phyloP scores from a whole-genome alignment of 2,888 invertebrate species.

The Drepana falcataria region DNA sequence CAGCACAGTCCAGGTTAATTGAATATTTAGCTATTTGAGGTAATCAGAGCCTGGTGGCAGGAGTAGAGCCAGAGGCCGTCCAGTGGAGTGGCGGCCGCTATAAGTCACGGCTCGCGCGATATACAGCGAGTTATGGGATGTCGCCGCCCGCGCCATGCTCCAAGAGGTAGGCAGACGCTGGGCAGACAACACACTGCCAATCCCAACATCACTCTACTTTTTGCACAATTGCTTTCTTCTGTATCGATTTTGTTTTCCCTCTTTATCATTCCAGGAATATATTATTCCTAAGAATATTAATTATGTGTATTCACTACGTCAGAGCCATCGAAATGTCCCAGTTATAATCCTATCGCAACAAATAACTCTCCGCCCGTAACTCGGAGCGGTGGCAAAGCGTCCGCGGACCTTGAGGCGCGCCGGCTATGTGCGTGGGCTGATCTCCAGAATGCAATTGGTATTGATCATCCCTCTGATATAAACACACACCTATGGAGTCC shows the following conservation, averaged over 20 bases:
- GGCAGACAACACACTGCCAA: too few relatives aligned
- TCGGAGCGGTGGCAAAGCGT: background rate
- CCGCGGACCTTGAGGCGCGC: background rate
- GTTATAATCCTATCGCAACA: too few relatives aligned
- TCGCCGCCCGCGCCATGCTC: background rate
- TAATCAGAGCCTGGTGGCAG: too few relatives aligned
- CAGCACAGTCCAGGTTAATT: too few relatives aligned
- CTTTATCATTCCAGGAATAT: too few relatives aligned
- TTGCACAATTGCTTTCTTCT: too few relatives aligned
- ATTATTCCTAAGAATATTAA: too few relatives aligned
- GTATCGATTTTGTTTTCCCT: too few relatives aligned
- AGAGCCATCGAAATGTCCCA: too few relatives aligned
- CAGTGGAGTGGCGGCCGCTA: conserved; percentile 2
- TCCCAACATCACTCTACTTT: too few relatives aligned
- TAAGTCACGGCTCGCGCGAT: conserved; percentile 8
- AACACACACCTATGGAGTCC: background rate
- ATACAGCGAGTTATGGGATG: conserved; percentile 4
- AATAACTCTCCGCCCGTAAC: background rate
- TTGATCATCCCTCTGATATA: background rate
- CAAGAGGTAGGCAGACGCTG: background rate
- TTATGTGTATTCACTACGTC: too few relatives aligned
- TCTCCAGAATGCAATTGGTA: background rate
- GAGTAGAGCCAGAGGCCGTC: background rate
- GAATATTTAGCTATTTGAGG: too few relatives aligned
- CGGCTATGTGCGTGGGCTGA: background rate